Base-by-base conservation (phyloP, 2,888 invertebrate genomes). In the Barypeithes pellucidus region DNA sequence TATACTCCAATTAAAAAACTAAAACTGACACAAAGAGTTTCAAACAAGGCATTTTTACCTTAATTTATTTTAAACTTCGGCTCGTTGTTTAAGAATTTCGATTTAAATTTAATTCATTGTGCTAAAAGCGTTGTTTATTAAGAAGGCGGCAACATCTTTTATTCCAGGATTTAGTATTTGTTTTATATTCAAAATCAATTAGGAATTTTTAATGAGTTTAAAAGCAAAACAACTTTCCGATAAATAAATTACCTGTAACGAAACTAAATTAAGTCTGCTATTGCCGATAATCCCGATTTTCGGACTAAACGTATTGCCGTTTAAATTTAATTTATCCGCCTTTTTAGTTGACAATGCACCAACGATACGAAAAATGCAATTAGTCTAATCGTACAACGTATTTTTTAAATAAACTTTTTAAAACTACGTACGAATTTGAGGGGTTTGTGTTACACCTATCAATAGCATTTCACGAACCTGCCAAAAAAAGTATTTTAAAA, bases 191-290 rank as follows among this genome's bases (percentile, higher is more conserved):
- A n/a, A 54, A 54, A 54, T 54, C 29, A 54, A 54, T 54, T 29
- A 54, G 0, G 14, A 54, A 29, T 54, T 14, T 54, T 54, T 29
- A 54, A 29, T 54, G 29, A 29, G 52, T 29, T 29, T 29, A 54
- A n/a, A 29, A 29, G 29, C 47, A 50, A 63, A 63, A 47, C 33
- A 63, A 47, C 47, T 41, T 11, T n/a, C 50, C 33, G 20, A 65
- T 33, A 50, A 65, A 65, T 50, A 65, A 50, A 65, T 65, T 65
- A 65, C 50, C 50, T 47, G 65, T 14, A 65, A 24, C 50, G 20
- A 65, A 65, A 65, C n/a, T 65, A 50, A 52, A 52, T 50, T 65
- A 65, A 65, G 24, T 18, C n/a, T 24, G 24, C 65, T 50, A 65
- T 65, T 65, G 65, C 20, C 65, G 36, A 52, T 65, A 50, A 65